phyloP scores from a whole-genome alignment of 2,113 vertebrate species.

The Meriones unguiculatus region DNA sequence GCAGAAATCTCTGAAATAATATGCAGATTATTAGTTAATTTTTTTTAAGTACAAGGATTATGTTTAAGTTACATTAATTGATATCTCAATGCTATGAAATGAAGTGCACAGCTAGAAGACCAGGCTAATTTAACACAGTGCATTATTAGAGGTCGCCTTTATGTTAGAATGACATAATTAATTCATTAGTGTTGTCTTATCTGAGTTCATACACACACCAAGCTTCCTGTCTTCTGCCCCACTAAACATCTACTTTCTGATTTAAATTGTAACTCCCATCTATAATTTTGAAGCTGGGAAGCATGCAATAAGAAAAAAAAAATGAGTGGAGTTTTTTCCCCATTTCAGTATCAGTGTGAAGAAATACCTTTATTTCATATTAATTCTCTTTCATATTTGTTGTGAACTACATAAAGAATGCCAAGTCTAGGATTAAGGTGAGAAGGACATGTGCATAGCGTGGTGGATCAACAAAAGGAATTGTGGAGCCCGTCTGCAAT shows the following conservation, averaged over 20 bases:
- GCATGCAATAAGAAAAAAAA: not conserved
- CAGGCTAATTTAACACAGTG: not conserved
- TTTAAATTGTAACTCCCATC: constrained; percentile 2
- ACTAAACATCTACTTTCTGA: constrained; percentile 6
- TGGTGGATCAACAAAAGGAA: not conserved
- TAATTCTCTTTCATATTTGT: not conserved
- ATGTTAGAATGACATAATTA: constrained; percentile 57
- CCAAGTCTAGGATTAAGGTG: not conserved
- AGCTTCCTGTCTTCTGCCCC: not conserved
- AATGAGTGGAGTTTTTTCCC: not conserved
- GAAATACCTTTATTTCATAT: not conserved
- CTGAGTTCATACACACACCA: not conserved
- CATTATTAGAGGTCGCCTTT: constrained; percentile 29
- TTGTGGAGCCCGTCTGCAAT: not conserved
- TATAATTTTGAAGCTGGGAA: not conserved
- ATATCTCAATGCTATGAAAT: not conserved
- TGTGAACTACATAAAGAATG: not conserved
- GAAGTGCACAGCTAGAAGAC: not conserved
- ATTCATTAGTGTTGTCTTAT: constrained; percentile 31
- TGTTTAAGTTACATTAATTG: not conserved
- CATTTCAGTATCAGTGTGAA: not conserved
- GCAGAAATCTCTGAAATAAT: constrained; percentile 93
- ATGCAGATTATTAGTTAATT: constrained; percentile 39
- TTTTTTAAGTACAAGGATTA: not conserved
- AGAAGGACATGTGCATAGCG: not conserved